Evolutionary conservation across 35 echinoderm and acorn worm species (phyloP), one percentile per base, ranked within the genome.

Genomic region (Ophioderma brevispina): DNA sequence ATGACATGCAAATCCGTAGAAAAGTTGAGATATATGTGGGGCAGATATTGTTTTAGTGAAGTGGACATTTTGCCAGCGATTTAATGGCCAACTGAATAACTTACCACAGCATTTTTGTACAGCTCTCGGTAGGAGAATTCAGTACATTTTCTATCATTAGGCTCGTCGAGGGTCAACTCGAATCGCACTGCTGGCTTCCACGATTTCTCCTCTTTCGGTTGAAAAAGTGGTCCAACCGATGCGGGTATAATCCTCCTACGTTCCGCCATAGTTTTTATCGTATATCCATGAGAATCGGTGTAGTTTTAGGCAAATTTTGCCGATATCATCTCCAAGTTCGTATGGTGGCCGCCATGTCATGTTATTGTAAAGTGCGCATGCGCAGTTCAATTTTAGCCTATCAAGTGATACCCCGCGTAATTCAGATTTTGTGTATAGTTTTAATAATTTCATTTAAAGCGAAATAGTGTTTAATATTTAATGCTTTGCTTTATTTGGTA

Each of bases 191-290:
- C 90, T 42, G 97, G 97, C 80, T 64, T 79, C 39, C 70, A 80
- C 83, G 83, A 79, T 78, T 91, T 95, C 37, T 92, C 90, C 46
- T 92, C 82, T 82, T 88, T 92, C 30, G 88, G 59, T 25, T 90
- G 77, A 40, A 95, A 93, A 91, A 90, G 77, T 81, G 93, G 93
- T 89, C 91, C 93, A 81, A 95, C 97, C 40, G 97, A 99, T 76
- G 87, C 79, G 46, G 97, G 97, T 83, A 99, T 99, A 85, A 99
- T 99, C 91, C 97, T 93, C 82, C 97, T 95, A 84, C 93, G 87
- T 99, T 99, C 97, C 32, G 97, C 97, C 97, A 99, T 99, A 35
- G 52, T 92, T 85, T 75, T 78, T 40, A 82, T 76, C 79, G 79
- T 37, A 38, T 43, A 37, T 32, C 78, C 55, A 56, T 82, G 42